phyloP scores from a whole-genome alignment of 1,140 invertebrate genomes.

The Achroia grisella region DNA sequence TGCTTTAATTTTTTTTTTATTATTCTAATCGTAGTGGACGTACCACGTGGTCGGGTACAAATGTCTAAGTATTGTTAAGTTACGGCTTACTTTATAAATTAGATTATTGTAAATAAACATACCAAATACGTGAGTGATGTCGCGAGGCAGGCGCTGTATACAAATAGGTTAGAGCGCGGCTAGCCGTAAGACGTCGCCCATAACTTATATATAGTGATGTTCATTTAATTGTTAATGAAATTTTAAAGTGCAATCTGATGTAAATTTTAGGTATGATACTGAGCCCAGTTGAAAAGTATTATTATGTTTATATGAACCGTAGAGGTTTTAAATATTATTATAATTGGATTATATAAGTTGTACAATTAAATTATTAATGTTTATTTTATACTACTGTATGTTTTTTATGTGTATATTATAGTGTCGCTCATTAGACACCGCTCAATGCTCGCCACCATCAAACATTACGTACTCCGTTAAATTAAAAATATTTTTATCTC shows the following conservation, averaged over 20 bases:
- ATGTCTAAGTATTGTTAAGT: constrained; percentile 59
- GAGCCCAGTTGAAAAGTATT: constrained; percentile 70
- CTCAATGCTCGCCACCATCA: constrained; percentile 19
- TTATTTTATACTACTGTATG: constrained; percentile 64
- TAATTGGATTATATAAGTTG: constrained; percentile 61
- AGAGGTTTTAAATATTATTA: constrained; percentile 71
- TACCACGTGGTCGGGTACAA: constrained; percentile 48
- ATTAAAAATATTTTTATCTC: constrained; percentile 3
- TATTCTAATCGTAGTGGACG: constrained; percentile 19
- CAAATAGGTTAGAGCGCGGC: constrained; percentile 33
- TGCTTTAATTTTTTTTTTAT: constrained; percentile 62
- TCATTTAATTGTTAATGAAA: constrained; percentile 63
- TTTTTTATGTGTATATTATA: constrained; percentile 51
- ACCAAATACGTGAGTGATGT: constrained; percentile 62
- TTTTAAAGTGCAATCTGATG: constrained; percentile 67
- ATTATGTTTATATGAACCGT: constrained; percentile 69
- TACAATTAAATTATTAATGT: constrained; percentile 68
- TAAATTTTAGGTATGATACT: constrained; percentile 58
- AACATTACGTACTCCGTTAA: not conserved
- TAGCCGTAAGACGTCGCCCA: constrained; percentile 38
- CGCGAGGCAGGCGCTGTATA: constrained; percentile 42
- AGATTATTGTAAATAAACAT: constrained; percentile 65
- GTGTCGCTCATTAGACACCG: constrained; percentile 22
- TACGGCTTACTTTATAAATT: constrained; percentile 44
- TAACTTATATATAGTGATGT: constrained; percentile 37